Evolutionary conservation across 2,113 vertebrate species (phyloP), one percentile per base, ranked within the genome.

Genomic region (Indri indri): DNA sequence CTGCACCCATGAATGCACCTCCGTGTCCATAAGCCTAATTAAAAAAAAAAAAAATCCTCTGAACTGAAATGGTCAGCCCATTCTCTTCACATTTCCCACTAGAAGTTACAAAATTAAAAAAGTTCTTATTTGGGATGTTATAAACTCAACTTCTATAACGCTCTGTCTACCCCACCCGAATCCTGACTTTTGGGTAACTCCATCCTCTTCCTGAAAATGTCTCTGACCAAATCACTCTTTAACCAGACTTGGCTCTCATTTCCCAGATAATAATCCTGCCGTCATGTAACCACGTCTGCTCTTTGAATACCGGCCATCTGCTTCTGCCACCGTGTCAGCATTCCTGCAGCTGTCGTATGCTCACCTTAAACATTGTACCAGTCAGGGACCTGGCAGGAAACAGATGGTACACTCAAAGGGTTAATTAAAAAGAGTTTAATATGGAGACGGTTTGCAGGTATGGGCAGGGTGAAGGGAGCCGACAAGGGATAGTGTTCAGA

Each of bases 341-440:
- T 52, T 76, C 23, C 40, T 87, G 47, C 61, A 88, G 54, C 50
- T 94, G 27, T 45, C 71, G 57, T 18, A 45, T 20, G 63, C 30
- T 90, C 70, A 90, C 84, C 76, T 57, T 80, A 84, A 65, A 92
- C 81, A 50, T 50, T 5, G 3, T 3, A 71, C 25, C 76, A 82
- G 61, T 47, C 74, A 79, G 30, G 40, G 66, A 8, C 47, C 32
- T 61, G 74, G 47, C n/a, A 80, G 63, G 63, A 91, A 47, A 79
- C 91, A 95, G 86, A 81, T 80, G 94, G 77, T 88, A n/a, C 59
- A 71, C n/a, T 66, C 81, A 82, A 32, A n/a, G 88, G 73, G 61
- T 91, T 93, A 91, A 79, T 13, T 82, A 85, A 54, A 88, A 87
- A 71, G 59, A 37, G n/a, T 85, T 70, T 42, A 86, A 80, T 37